A percentile compares a stretch with the other conserved stretches of the same genome.
Evolutionary conservation across 2,888 invertebrate genomes (phyloP).

Genomic region (Cataglyphis rosenhaueri): DNA sequence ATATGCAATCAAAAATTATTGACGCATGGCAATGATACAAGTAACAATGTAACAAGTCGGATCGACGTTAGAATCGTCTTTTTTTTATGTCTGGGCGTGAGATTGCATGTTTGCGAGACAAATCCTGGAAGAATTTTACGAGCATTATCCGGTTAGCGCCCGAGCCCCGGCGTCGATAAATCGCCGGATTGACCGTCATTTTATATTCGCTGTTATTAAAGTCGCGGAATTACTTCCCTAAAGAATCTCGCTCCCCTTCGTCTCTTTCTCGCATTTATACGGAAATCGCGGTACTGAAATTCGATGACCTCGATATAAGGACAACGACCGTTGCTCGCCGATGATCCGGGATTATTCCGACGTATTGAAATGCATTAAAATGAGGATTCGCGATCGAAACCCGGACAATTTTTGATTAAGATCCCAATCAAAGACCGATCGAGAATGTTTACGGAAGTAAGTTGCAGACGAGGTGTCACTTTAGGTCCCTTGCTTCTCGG

Average conservation of each 20-base stretch:
- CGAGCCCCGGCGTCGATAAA: constrained; percentile 24
- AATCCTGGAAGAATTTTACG: constrained; percentile 36
- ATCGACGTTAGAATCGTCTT: constrained; percentile 17
- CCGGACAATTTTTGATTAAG: background rate
- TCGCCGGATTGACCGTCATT: constrained; percentile 41
- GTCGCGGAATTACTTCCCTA: background rate
- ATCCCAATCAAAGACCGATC: constrained; percentile 3
- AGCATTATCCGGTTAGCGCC: background rate
- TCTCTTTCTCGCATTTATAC: constrained; percentile 1
- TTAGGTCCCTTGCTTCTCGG: background rate
- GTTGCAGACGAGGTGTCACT: background rate
- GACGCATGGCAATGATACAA: constrained; percentile 11
- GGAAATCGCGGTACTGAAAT: constrained; percentile 12
- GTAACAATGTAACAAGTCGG: background rate
- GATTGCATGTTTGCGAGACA: constrained; percentile 10
- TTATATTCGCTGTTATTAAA: constrained; percentile 34
- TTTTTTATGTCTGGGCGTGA: background rate
- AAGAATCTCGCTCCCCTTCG: background rate
- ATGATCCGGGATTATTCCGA: constrained; percentile 14
- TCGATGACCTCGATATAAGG: constrained; percentile 43
- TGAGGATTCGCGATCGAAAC: constrained; percentile 1
- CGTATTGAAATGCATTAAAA: constrained; percentile 35
- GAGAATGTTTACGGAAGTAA: constrained; percentile 39
- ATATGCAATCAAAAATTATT: constrained; percentile 5
- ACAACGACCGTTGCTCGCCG: background rate